Percentiles rank a stretch among this genome's conserved stretches.
Evolutionary conservation across 2,888 invertebrate genomes (phyloP).

Genomic region (Chrysolina oricalcia): DNA sequence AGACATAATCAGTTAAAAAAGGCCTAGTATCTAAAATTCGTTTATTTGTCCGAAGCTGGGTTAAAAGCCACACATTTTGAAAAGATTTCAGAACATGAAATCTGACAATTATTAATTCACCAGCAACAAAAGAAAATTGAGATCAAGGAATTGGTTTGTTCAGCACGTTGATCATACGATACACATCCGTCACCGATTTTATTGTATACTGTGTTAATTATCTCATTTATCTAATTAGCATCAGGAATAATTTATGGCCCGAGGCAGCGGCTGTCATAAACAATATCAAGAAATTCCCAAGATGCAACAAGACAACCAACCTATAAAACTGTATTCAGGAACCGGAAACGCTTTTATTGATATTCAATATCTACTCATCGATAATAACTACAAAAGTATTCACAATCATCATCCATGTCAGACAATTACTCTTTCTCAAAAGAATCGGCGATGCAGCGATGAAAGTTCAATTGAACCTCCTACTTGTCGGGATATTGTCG

Average conservation of each 20-base stretch:
- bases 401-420: too few relatives aligned
- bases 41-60: too few relatives aligned
- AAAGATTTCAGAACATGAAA: too few relatives aligned
- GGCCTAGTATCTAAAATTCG: too few relatives aligned
- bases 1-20: too few relatives aligned
- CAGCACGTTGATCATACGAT: neutral
- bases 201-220: conserved; percentile 11
- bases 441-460: too few relatives aligned
- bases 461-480: too few relatives aligned
- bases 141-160: neutral
- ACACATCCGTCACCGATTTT: conserved; percentile 19
- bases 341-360: neutral
- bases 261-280: neutral
- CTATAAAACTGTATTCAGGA: neutral
- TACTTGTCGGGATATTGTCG: too few relatives aligned
- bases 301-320: neutral
- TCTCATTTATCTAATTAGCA: conserved; percentile 22
- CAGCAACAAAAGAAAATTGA: neutral
- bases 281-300: neutral
- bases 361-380: neutral
- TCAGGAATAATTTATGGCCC: neutral
- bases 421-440: too few relatives aligned
- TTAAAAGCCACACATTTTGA: too few relatives aligned
- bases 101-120: too few relatives aligned
- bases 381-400: too few relatives aligned